Percentiles rank a stretch among this genome's conserved stretches.
These are phyloP conservation scores for Coleophora deauratella DNA, from an alignment of 2,888 invertebrate species.

Conservation along the genomic window DNA sequence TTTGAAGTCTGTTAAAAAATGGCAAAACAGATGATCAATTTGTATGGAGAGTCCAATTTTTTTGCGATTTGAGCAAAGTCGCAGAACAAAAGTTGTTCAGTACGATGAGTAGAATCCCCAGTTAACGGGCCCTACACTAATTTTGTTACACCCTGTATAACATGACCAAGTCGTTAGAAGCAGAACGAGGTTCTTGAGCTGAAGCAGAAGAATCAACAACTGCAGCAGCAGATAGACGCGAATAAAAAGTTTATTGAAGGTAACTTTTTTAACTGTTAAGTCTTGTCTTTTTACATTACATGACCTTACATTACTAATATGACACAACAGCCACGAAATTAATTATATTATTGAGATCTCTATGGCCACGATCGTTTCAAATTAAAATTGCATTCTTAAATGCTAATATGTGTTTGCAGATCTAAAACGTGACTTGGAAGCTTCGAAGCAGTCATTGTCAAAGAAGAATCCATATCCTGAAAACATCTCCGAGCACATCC, in stretches of 20 bases:
- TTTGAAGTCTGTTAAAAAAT: too few relatives aligned
- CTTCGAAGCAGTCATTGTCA: slow-evolving; percentile 15
- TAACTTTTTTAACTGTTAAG: too few relatives aligned
- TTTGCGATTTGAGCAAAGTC: too few relatives aligned
- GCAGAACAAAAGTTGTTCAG: too few relatives aligned
- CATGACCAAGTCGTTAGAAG: slow-evolving; percentile 39
- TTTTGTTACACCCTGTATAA: too few relatives aligned
- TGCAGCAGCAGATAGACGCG: slow-evolving; percentile 49
- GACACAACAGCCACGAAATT: too few relatives aligned
- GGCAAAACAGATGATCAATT: too few relatives aligned
- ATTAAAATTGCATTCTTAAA: not conserved
- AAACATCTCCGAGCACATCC: slow-evolving; percentile 46
- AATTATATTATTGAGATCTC: not conserved
- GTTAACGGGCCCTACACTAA: too few relatives aligned
- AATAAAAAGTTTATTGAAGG: slow-evolving; percentile 35
- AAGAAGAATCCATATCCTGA: slow-evolving; percentile 43
- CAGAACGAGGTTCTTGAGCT: slow-evolving; percentile 53
- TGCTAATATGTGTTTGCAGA: not conserved
- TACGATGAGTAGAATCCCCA: too few relatives aligned
- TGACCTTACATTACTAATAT: too few relatives aligned
- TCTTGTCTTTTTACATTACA: too few relatives aligned
- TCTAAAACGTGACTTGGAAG: slow-evolving; percentile 26
- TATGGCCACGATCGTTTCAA: not conserved
- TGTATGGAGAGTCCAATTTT: too few relatives aligned
- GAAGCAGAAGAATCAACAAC: slow-evolving; percentile 43